Base-by-base conservation (phyloP, 2,888 invertebrate species). In the Dolichopus griseipennis region DNA sequence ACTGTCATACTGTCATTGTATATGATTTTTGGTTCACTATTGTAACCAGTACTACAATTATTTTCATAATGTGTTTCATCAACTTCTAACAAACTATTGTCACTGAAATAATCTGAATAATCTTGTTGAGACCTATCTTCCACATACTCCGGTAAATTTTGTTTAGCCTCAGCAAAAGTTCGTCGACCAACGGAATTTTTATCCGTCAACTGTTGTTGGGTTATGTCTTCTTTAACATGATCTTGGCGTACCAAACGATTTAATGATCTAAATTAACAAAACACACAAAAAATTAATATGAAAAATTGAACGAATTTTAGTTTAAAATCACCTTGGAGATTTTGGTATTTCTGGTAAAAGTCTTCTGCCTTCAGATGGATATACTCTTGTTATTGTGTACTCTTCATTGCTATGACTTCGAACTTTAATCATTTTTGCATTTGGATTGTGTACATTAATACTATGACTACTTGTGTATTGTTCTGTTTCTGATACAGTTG, bases 391-490 rank as follows among this genome's bases (percentile, higher is more conserved):
- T 61, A 79, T 77, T 15, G 79, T 78, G 69, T 81, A 81, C 71
- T 81, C 81, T 70, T 81, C 81, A 70, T 81, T 81, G 73, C 81
- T 81, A 70, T 81, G 81, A 66, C 81, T 81, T 67, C 81, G 77
- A 64, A 81, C 80, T 72, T 81, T 81, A 37, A 81, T 81, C 81
- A 81, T 81, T 74, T 81, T 81, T 18, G 78, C 73, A 70, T 78
- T 77, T 71, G 80, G 79, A 61, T 78, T 77, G 68, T 79, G 79
- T 5, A 78, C 78, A 34, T 79, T 79, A 3, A 79, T 78, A 69
- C 79, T 79, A 73, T 79, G 80, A 69, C 78, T 79, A 70, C 79
- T 80, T 0, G 78, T 76, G 69, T 80, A 80, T 33, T 80, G 80
- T 27, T 80, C 80, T 1, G 73, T 69, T 18, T 76, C 75, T 1